A percentile compares a stretch with the other conserved stretches of the same genome.
Conservation (phyloP, 2,113 vertebrate genomes). For the Gracilinanus agilis region DNA sequence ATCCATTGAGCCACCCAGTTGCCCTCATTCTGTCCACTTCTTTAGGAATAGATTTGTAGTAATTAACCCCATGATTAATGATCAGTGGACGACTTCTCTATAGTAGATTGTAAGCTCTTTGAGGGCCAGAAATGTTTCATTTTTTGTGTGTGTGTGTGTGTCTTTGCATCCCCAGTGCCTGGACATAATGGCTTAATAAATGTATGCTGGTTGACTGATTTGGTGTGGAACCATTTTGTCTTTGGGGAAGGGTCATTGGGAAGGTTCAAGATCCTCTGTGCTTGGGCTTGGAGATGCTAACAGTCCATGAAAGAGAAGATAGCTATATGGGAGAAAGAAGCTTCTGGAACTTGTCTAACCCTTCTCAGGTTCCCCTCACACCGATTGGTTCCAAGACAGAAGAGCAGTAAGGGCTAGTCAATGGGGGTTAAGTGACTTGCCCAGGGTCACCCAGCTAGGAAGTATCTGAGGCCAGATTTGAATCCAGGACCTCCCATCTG, state of each 20-base stretch:
- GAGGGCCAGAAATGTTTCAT: neutral
- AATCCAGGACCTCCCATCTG: too few relatives aligned
- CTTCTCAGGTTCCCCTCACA: neutral
- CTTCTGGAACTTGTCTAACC: neutral
- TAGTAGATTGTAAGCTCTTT: neutral
- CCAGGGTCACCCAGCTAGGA: too few relatives aligned
- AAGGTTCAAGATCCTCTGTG: neutral
- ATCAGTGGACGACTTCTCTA: too few relatives aligned
- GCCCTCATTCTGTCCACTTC: too few relatives aligned
- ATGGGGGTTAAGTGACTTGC: too few relatives aligned
- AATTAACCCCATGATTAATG: too few relatives aligned
- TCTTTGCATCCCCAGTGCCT: neutral
- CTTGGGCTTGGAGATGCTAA: neutral
- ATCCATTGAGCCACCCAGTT: too few relatives aligned
- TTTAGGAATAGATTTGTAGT: too few relatives aligned
- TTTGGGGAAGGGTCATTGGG: neutral
- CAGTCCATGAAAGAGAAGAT: neutral
- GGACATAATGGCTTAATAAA: neutral
- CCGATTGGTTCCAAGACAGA: too few relatives aligned
- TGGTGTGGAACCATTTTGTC: neutral
- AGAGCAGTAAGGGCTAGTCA: too few relatives aligned
- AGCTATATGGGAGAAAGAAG: neutral
- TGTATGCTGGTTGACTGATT: neutral
- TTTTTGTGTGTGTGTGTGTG: too few relatives aligned
- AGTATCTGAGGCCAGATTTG: too few relatives aligned